These are phyloP conservation scores for Lordiphosa andalusiaca DNA, from an alignment of 2,888 invertebrate genomes.

Conservation along the genomic window DNA sequence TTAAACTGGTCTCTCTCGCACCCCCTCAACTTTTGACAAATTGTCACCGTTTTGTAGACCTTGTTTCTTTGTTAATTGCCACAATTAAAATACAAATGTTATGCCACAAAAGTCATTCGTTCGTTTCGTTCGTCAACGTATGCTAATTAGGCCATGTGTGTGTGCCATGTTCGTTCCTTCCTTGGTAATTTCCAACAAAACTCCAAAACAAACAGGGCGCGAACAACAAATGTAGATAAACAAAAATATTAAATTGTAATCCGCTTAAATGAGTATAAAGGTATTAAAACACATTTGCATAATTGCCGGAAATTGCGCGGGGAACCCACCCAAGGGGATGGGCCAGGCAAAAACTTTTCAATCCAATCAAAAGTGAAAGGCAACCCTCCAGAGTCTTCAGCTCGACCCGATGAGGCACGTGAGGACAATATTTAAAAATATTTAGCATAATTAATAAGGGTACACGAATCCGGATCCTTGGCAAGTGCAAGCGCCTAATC, in stretches of 20 bases:
- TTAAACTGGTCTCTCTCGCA: not conserved
- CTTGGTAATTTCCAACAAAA: conserved; percentile 44
- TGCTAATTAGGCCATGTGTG: conserved; percentile 69
- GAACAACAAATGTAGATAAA: conserved; percentile 53
- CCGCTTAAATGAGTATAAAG: conserved; percentile 78
- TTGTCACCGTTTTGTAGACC: conserved; percentile 31
- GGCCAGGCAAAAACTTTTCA: conserved; percentile 35
- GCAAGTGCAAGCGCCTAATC: conserved; percentile 75
- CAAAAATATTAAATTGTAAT: conserved; percentile 78
- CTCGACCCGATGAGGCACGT: conserved; percentile 58
- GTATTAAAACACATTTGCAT: conserved; percentile 78
- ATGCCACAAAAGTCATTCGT: conserved; percentile 51
- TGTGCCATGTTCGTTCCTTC: conserved; percentile 33
- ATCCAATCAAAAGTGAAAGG: conserved; percentile 63
- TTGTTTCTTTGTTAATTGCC: conserved; percentile 51
- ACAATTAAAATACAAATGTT: conserved; percentile 69
- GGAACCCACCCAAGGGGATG: conserved; percentile 12
- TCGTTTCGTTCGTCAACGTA: conserved; percentile 22
- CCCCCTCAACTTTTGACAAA: conserved; percentile 32
- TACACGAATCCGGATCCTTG: conserved; percentile 25
- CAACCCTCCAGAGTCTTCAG: conserved; percentile 51
- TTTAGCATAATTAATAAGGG: conserved; percentile 78
- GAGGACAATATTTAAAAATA: conserved; percentile 79
- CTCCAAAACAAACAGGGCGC: conserved; percentile 50
- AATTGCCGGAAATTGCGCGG: conserved; percentile 60